These are phyloP conservation scores for Solea solea DNA, from an alignment of 2,113 vertebrate genomes.

Conservation along the genomic window DNA sequence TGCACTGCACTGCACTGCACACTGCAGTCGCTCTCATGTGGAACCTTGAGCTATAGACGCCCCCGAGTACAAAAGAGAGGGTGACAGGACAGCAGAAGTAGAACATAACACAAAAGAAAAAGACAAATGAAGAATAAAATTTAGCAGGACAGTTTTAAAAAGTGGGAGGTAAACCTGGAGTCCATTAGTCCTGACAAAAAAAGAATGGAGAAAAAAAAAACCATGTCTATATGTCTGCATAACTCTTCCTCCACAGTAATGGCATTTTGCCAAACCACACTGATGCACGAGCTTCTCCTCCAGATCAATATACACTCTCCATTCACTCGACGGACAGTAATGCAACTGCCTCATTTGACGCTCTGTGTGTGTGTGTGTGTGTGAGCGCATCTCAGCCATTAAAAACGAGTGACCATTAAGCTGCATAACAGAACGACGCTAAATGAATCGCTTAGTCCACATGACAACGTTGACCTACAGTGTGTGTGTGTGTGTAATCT, in stretches of 20 bases:
- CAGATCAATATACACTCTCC: constrained; percentile 72
- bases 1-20: neutral
- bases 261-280: constrained; percentile 66
- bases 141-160: neutral
- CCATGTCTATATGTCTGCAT: constrained; percentile 13
- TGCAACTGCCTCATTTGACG: constrained; percentile 61
- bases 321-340: constrained; percentile 62
- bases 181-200: constrained; percentile 1
- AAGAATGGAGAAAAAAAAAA: constrained; percentile 11
- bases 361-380: constrained; percentile 18
- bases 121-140: neutral
- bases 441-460: constrained; percentile 51
- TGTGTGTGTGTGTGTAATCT: constrained; percentile 22
- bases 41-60: constrained; percentile 5
- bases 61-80: neutral
- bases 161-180: neutral
- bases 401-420: constrained; percentile 62
- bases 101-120: neutral
- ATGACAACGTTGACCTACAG: constrained; percentile 42
- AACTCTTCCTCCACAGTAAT: constrained; percentile 47
- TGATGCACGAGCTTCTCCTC: constrained; percentile 65
- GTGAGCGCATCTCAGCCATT: constrained; percentile 20
- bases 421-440: constrained; percentile 52
- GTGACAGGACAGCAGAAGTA: neutral
- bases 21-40: constrained; percentile 5